Evolutionary conservation across 1,140 invertebrate species (phyloP).

Genomic region (Battus philenor): DNA sequence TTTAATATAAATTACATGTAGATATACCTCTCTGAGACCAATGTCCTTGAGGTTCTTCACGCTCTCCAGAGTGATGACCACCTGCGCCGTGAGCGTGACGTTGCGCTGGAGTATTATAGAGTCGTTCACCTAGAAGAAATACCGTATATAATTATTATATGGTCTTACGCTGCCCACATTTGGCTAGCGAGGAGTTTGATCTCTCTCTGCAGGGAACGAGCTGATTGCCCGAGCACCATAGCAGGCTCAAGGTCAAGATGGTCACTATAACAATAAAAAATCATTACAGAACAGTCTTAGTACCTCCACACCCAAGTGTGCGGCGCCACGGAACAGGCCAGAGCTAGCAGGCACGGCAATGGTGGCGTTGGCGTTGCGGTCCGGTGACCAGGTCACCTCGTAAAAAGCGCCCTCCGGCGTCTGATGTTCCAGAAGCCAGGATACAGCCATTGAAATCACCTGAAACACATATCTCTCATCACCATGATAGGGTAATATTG

Average conservation of each 20-base stretch:
- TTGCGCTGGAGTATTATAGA: slow-evolving; percentile 81
- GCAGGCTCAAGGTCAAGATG: too few relatives aligned
- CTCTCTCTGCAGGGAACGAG: neutral
- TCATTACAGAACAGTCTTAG: neutral
- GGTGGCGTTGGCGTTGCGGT: slow-evolving; percentile 89
- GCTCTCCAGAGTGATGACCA: slow-evolving; percentile 87
- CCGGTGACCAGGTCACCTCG: slow-evolving; percentile 87
- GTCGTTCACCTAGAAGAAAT: slow-evolving; percentile 42
- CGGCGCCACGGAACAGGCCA: slow-evolving; percentile 33
- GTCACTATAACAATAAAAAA: too few relatives aligned
- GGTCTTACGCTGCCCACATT: neutral
- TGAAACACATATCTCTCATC: too few relatives aligned
- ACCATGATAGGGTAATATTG: too few relatives aligned
- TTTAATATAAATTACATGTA: too few relatives aligned
- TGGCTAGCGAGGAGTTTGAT: too few relatives aligned
- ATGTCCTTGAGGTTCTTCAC: slow-evolving; percentile 92
- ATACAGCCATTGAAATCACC: slow-evolving; percentile 86
- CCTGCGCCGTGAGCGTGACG: slow-evolving; percentile 92
- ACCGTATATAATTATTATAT: neutral
- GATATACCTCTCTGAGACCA: slow-evolving; percentile 73
- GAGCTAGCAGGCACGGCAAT: slow-evolving; percentile 70
- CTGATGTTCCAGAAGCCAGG: slow-evolving; percentile 89
- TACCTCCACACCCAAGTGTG: slow-evolving; percentile 27
- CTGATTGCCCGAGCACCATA: neutral
- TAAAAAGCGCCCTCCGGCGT: slow-evolving; percentile 88